A percentile compares a stretch with the other conserved stretches of the same genome.
Conservation (phyloP, 2,113 vertebrate species). For the Onychorhynchus coronatus region DNA sequence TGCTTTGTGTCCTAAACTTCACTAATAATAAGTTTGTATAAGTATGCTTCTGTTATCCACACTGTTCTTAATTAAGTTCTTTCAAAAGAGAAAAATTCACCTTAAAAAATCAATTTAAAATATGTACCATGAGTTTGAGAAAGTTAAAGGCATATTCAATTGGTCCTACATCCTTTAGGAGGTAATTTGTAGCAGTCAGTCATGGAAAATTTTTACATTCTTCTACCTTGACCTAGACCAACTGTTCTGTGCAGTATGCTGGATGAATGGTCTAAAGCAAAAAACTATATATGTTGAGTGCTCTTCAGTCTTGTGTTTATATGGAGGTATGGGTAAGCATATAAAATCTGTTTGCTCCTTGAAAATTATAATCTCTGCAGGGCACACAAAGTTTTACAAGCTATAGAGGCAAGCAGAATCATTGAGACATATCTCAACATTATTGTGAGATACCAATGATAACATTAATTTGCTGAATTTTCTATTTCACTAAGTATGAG, state of each 20-base stretch:
- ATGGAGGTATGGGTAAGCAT: background rate
- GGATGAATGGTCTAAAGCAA: background rate
- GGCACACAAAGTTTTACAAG: background rate
- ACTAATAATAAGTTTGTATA: background rate
- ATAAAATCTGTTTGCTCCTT: background rate
- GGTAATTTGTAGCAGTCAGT: background rate
- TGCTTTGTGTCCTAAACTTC: fast-evolving
- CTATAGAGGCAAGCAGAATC: background rate
- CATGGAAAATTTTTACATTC: background rate
- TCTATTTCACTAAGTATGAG: background rate
- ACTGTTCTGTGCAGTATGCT: background rate
- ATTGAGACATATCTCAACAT: background rate
- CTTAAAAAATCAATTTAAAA: background rate
- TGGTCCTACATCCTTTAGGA: background rate
- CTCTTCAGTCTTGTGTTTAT: background rate
- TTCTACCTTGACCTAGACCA: background rate
- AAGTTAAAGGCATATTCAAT: background rate
- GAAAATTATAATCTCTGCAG: background rate
- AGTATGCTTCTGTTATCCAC: background rate
- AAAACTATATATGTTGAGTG: fast-evolving
- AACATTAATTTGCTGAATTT: background rate
- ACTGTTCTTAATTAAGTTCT: background rate
- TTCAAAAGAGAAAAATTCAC: background rate
- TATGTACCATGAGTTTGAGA: fast-evolving
- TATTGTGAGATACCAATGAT: background rate